Evolutionary conservation across 2,113 vertebrate species (phyloP).

Genomic region (Etia nguti): DNA sequence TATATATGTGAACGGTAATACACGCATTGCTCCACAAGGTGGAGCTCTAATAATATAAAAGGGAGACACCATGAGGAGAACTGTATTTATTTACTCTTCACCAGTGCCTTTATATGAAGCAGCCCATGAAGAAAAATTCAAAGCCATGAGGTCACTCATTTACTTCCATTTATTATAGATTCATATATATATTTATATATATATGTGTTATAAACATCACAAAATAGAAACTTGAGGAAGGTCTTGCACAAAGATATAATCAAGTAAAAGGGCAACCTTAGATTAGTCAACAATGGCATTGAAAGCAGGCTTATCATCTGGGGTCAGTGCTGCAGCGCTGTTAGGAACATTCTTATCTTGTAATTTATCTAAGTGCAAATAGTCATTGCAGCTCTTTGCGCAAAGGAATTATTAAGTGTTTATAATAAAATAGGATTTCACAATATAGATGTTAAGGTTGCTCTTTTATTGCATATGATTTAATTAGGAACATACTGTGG

Average conservation of each 20-base stretch:
- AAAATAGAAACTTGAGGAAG: slow-evolving; percentile 67
- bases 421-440: slow-evolving; percentile 58
- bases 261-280: slow-evolving; percentile 68
- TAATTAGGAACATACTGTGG: slow-evolving; percentile 50
- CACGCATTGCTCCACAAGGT: slow-evolving; percentile 29
- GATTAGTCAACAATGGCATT: slow-evolving; percentile 41
- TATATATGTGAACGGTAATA: not conserved
- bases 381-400: slow-evolving; percentile 41
- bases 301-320: slow-evolving; percentile 49
- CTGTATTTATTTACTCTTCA: not conserved
- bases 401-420: slow-evolving; percentile 23
- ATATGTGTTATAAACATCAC: slow-evolving; percentile 67
- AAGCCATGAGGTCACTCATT: slow-evolving; percentile 19
- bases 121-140: not conserved
- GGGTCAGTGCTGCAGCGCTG: slow-evolving; percentile 45
- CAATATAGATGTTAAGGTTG: slow-evolving; percentile 54
- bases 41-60: slow-evolving; percentile 5
- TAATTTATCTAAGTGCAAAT: slow-evolving; percentile 62
- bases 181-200: slow-evolving; percentile 34
- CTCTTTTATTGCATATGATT: slow-evolving; percentile 71
- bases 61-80: not conserved
- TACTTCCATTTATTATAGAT: slow-evolving; percentile 69
- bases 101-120: not conserved
- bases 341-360: slow-evolving; percentile 49
- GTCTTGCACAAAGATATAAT: slow-evolving; percentile 66